phyloP scores from a whole-genome alignment of 2,797 vertebrate species.

The Synaphobranchus kaupii region DNA sequence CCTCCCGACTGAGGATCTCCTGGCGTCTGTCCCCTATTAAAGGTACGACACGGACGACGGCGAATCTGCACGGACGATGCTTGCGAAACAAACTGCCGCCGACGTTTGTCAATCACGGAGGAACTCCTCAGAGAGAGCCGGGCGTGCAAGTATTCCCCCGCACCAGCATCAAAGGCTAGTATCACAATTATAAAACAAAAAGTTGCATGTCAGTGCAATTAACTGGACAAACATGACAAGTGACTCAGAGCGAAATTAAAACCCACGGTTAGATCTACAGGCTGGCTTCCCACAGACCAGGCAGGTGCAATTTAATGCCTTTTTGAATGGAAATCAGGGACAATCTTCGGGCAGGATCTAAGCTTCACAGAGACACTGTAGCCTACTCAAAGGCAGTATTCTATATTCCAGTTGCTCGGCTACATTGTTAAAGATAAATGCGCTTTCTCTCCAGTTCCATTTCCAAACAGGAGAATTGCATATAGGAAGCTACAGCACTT shows the following conservation, averaged over 20 bases:
- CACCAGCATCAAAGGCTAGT: neutral
- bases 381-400: neutral
- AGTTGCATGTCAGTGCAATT: neutral
- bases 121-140: neutral
- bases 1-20: neutral
- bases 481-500: neutral
- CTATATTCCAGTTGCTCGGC: neutral
- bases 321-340: neutral
- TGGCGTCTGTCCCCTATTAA: neutral
- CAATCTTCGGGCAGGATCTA: neutral
- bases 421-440: neutral
- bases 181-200: neutral
- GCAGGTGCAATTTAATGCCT: neutral
- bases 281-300: neutral
- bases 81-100: neutral
- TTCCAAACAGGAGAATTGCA: neutral
- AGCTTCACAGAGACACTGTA: neutral
- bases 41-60: neutral
- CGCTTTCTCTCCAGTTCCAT: neutral
- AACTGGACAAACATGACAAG: neutral
- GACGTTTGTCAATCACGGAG: neutral
- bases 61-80: neutral
- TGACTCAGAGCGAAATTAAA: neutral
- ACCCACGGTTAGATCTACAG: neutral
- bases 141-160: neutral